Percentiles rank a stretch among this genome's conserved stretches.
phyloP scores from a whole-genome alignment of 1,140 invertebrate genomes.

The Cherax destructor region DNA sequence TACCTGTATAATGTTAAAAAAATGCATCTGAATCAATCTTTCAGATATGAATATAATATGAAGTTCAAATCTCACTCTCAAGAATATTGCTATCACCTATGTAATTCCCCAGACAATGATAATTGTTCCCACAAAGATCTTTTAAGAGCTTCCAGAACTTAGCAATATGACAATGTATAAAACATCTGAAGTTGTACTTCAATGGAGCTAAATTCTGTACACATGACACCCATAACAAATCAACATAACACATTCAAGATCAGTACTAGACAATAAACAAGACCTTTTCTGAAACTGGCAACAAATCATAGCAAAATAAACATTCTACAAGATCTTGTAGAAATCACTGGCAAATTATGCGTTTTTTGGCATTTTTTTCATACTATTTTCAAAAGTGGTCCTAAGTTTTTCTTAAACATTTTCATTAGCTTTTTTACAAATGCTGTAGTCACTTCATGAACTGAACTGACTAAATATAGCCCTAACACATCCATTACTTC shows the following conservation, averaged over 20 bases:
- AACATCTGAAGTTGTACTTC: not conserved
- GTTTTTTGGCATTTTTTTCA: too few relatives aligned
- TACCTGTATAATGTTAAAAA: too few relatives aligned
- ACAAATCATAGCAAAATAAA: conserved; percentile 14
- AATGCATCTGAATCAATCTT: not conserved
- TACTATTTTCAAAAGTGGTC: too few relatives aligned
- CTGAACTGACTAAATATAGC: too few relatives aligned
- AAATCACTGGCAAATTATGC: not conserved
- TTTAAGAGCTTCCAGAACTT: not conserved
- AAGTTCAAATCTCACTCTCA: not conserved
- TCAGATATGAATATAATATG: not conserved
- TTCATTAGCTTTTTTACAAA: too few relatives aligned
- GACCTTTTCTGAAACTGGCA: conserved; percentile 66
- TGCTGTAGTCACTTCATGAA: too few relatives aligned
- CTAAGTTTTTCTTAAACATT: too few relatives aligned
- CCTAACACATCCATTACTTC: too few relatives aligned
- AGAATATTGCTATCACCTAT: not conserved
- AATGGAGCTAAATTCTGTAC: not conserved
- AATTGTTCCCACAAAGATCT: not conserved
- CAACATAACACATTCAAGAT: not conserved
- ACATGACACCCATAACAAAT: not conserved
- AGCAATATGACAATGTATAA: not conserved
- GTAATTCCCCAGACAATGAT: not conserved
- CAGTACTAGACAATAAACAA: conserved; percentile 13
- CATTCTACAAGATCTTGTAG: not conserved